These are phyloP conservation scores for Steinernema hermaphroditum DNA, from an alignment of 2,888 invertebrate genomes.

Conservation along the genomic window DNA sequence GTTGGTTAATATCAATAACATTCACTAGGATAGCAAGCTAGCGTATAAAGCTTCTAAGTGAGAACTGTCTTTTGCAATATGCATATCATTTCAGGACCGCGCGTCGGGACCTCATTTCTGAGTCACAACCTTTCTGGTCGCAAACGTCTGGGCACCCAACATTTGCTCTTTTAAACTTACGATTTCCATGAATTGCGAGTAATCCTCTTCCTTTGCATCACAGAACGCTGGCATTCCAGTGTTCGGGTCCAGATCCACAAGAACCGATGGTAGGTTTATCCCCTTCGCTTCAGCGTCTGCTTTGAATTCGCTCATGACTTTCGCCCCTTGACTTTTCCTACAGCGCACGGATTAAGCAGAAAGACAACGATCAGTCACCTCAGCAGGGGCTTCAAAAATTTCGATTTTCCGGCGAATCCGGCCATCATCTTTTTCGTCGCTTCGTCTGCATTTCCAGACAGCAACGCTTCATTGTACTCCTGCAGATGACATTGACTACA, in stretches of 20 bases:
- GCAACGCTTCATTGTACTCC: slow-evolving; percentile 58
- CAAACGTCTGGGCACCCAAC: no score
- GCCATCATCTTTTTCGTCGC: slow-evolving; percentile 58
- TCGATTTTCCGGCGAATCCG: slow-evolving; percentile 60
- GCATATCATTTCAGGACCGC: no score
- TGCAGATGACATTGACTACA: slow-evolving; percentile 34
- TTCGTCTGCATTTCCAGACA: slow-evolving; percentile 58
- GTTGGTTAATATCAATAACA: no score
- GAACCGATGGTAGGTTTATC: slow-evolving; percentile 54
- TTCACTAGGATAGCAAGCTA: no score
- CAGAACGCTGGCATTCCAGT: slow-evolving; percentile 50
- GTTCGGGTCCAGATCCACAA: slow-evolving; percentile 60
- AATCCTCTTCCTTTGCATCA: slow-evolving; percentile 22
- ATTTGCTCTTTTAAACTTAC: slow-evolving; percentile 4
- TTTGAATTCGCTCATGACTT: slow-evolving; percentile 63
- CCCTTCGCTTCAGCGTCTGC: slow-evolving; percentile 52
- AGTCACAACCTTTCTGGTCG: no score
- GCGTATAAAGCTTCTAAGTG: no score
- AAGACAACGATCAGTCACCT: slow-evolving; percentile 34
- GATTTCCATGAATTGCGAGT: slow-evolving; percentile 14
- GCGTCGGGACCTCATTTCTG: no score
- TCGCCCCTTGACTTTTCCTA: slow-evolving; percentile 38
- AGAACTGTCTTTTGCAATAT: no score
- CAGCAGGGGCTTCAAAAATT: slow-evolving; percentile 61
- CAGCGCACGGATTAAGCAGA: neutral